phyloP scores from a whole-genome alignment of 2,113 vertebrate genomes.

The Parus major region DNA sequence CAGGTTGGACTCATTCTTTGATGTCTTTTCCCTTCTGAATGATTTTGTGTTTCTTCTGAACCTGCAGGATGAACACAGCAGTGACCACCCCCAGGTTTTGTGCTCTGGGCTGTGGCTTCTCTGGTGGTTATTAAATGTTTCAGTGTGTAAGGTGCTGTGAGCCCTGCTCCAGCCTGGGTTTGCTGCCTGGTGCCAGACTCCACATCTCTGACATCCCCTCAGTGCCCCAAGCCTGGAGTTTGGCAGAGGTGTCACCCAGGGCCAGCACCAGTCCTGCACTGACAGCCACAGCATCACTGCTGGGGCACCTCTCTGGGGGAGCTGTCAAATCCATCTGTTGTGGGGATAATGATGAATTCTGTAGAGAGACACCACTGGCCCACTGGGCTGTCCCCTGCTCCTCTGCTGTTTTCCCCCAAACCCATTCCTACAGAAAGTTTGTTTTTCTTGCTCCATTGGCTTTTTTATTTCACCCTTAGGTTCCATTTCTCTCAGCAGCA shows the following conservation, averaged over 20 bases:
- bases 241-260: neutral
- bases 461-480: neutral
- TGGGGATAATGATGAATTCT: neutral
- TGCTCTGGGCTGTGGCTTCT: neutral
- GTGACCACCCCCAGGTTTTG: accelerated
- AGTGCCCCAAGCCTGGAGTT: accelerated
- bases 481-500: neutral
- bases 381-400: neutral
- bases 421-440: neutral
- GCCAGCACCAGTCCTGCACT: neutral
- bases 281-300: accelerated
- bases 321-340: neutral
- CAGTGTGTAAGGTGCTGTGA: neutral
- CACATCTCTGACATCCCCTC: accelerated
- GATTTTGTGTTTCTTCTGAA: neutral
- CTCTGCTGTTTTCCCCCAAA: neutral
- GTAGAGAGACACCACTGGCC: neutral
- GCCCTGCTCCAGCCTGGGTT: neutral
- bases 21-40: neutral
- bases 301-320: neutral
- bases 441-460: neutral
- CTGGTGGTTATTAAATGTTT: accelerated
- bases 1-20: neutral
- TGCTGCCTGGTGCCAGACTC: accelerated
- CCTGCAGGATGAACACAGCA: accelerated